These are phyloP conservation scores for Trichogramma pretiosum DNA, from an alignment of 1,140 invertebrate species.

Conservation along the genomic window DNA sequence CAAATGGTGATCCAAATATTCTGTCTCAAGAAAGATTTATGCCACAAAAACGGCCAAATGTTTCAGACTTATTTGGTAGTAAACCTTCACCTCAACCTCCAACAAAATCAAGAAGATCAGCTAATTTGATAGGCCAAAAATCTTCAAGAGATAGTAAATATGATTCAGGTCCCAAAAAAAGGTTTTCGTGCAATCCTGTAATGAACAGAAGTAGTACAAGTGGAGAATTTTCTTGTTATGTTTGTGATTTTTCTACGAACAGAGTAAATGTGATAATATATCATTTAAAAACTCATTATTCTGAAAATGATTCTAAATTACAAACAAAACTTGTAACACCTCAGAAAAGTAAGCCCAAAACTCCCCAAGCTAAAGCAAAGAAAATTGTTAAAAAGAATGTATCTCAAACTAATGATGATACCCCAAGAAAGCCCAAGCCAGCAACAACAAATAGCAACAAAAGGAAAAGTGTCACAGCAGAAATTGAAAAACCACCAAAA, in stretches of 20 bases:
- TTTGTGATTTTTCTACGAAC: slow-evolving; percentile 55
- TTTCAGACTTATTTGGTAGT: slow-evolving; percentile 37
- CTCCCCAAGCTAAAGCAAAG: slow-evolving; percentile 39
- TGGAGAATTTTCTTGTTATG: slow-evolving; percentile 52
- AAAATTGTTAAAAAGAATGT: slow-evolving; percentile 38
- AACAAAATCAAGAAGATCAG: slow-evolving; percentile 33
- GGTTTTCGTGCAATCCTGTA: slow-evolving; percentile 28
- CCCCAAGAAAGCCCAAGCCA: neutral
- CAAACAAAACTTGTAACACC: slow-evolving; percentile 17
- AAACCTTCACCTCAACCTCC: too few relatives aligned
- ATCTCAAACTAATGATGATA: slow-evolving; percentile 28
- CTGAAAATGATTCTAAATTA: too few relatives aligned
- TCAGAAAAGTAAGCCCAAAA: slow-evolving; percentile 20
- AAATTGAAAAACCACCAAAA: slow-evolving; percentile 30
- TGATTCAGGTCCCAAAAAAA: slow-evolving; percentile 49
- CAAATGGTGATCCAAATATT: slow-evolving; percentile 59
- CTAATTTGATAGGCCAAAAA: slow-evolving; percentile 45
- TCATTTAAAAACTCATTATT: slow-evolving; percentile 59
- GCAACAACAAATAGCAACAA: neutral
- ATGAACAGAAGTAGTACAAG: slow-evolving; percentile 25
- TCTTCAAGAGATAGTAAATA: slow-evolving; percentile 53
- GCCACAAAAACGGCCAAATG: slow-evolving; percentile 50
- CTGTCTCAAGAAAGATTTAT: slow-evolving; percentile 52
- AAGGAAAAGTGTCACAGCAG: too few relatives aligned
- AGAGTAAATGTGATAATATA: slow-evolving; percentile 60